Conservation (phyloP, 2,113 vertebrate genomes). For the Leiothrix lutea region DNA sequence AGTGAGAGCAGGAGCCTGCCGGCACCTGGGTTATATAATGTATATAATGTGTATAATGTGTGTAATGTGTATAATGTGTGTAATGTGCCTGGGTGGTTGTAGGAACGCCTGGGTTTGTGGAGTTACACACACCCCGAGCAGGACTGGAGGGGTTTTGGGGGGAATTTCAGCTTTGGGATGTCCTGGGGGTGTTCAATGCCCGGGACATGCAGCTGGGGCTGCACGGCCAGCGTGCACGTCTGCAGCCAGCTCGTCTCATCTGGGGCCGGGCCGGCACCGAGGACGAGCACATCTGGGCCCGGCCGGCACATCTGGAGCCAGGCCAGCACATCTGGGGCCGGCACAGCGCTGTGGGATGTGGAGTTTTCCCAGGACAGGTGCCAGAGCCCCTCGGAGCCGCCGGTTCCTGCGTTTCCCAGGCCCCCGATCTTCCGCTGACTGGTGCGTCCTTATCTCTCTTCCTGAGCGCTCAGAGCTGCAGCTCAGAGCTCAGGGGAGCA, state of each 20-base stretch:
- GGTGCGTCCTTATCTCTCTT: rapidly evolving
- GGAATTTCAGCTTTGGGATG: neutral
- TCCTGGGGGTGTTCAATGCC: rapidly evolving
- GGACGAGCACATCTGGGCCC: neutral
- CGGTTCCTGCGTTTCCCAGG: neutral
- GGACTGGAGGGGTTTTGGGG: rapidly evolving
- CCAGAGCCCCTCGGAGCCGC: neutral
- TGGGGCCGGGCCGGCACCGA: neutral
- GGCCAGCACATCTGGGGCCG: neutral
- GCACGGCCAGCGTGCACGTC: neutral
- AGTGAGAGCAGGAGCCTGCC: neutral
- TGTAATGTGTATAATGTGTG: rapidly evolving
- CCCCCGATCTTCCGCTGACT: neutral
- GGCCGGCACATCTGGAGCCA: neutral
- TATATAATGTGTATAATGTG: rapidly evolving
- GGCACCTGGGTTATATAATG: neutral
- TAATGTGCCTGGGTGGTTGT: rapidly evolving
- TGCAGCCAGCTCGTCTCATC: neutral
- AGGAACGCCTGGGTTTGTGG: rapidly evolving
- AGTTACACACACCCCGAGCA: rapidly evolving
- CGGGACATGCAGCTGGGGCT: neutral
- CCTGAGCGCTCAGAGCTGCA: rapidly evolving
- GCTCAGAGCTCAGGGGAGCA: neutral
- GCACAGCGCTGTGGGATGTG: rapidly evolving
- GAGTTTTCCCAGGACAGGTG: neutral